Evolutionary conservation across 2,888 invertebrate species (phyloP).

Genomic region (Synanthedon tipuliformis): DNA sequence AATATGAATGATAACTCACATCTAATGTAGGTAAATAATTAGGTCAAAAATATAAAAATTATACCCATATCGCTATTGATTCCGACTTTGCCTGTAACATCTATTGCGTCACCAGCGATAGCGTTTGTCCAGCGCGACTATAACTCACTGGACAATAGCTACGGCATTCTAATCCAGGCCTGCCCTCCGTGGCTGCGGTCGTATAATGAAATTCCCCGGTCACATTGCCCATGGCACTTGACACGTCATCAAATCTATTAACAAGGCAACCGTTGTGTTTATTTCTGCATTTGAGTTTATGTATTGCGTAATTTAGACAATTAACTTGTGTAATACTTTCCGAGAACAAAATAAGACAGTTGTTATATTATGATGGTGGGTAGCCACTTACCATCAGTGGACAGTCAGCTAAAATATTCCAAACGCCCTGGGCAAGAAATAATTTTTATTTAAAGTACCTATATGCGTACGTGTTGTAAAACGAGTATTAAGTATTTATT

Average conservation of each 20-base stretch:
- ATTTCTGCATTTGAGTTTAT: background rate
- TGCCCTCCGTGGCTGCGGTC: constrained; percentile 20
- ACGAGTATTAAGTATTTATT: too few species aligned
- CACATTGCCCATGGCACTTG: constrained; percentile 19
- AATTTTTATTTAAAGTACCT: too few species aligned
- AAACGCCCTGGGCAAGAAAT: too few species aligned
- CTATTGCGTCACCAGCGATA: constrained; percentile 18
- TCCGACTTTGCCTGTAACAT: constrained; percentile 9
- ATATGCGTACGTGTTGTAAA: too few species aligned
- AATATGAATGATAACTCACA: too few species aligned
- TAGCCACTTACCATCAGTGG: too few species aligned
- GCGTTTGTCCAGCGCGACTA: constrained; percentile 27
- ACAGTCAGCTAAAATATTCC: too few species aligned
- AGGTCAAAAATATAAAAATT: too few species aligned
- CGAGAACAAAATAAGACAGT: too few species aligned
- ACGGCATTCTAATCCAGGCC: constrained; percentile 43
- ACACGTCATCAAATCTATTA: constrained; percentile 9
- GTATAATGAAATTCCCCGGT: constrained; percentile 58
- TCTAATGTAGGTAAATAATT: too few species aligned
- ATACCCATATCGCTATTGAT: too few species aligned
- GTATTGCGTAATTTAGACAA: background rate
- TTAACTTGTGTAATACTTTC: background rate
- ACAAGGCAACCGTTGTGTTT: background rate
- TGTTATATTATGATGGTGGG: too few species aligned
- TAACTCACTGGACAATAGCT: constrained; percentile 61